Evolutionary conservation across 2,888 invertebrate species (phyloP), one percentile per base, ranked within the genome.

Genomic region (Heliconius erato): DNA sequence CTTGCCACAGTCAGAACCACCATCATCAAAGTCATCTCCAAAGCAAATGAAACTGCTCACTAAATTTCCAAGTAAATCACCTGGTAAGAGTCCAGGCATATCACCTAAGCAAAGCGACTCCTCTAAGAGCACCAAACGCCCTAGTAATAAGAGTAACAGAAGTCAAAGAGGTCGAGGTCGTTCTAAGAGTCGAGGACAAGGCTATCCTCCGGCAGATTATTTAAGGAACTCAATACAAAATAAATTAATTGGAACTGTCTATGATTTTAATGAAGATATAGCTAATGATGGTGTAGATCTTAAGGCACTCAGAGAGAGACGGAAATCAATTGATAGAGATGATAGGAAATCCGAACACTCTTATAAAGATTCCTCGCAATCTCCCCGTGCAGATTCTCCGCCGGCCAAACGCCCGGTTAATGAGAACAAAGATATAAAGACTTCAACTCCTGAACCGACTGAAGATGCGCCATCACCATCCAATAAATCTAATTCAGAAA

Each of bases 181-280:
- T 40, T 94, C 95, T 23, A 95, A 95, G 88, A 95, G 94, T 84
- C 93, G 95, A 74, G 94, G 90, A 0, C 93, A 93, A 82, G 89
- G 88, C 44, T 93, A 90, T 89, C 86, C 94, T 86, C 79, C 93
- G 88, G 90, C 96, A 67, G 96, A 97, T 81, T 96, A 95, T 87
- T 91, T 94, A 82, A 96, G 96, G 35, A 97, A 97, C 88, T 97
- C 98, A 4, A 98, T 98, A 83, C 98, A 97, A 85, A 98, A 97
- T 90, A 98, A 98, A 90, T 94, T 98, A 65, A 97, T 97, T 12
- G 98, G 98, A 14, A 98, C 98, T 3, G 98, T 98, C 3, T 99
- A 98, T 89, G 99, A 98, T 91, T 98, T 98, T 85, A 98, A 98
- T 85, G 98, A 98, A 88, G 98, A 98, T 90, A 97, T 98, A 83